Evolutionary conservation across 2,888 invertebrate genomes (phyloP), one percentile per base, ranked within the genome.

Genomic region (Andrena praecox): DNA sequence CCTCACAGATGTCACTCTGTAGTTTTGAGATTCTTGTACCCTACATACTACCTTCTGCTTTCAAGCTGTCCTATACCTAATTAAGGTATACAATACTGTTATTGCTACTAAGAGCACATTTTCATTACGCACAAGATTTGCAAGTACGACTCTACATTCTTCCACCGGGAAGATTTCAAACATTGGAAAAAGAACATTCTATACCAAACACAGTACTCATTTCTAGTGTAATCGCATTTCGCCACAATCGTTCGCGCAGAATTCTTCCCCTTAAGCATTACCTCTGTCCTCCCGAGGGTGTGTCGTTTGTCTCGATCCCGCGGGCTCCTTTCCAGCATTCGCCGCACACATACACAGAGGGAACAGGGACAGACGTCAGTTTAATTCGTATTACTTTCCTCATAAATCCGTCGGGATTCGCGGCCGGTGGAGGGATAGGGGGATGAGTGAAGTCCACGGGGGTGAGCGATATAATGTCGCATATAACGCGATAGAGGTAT

Each of bases 341-440:
- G n/a, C 29, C 50, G 50, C 16, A 54, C 33, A n/a, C 54, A 48
- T 64, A 27, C 54, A 52, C 8, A 54, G 33, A 69, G 52, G 62
- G 50, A 66, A 66, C 64, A 66, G 67, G 66, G 77, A 74, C 77
- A 89, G 89, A 91, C 91, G 91, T 91, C 91, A 90, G 90, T 92
- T 92, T 92, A 92, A 92, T 92, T 92, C 92, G 90, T 89, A 91
- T 92, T 92, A 92, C 88, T 89, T 90, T 88, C 80, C 90, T 88
- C 92, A 89, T 92, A 92, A 92, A 92, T 92, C 90, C 90, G 84
- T 86, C 85, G 86, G 90, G 91, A 90, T 89, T 89, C 88, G 85
- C 85, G 87, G 68, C 80, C 75, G 79, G 80, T 59, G 73, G 52
- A 69, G 56, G 71, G 69, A 35, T 35, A 54, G 52, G 60, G 35